Evolutionary conservation across 2,888 invertebrate species (phyloP), one percentile per base, ranked within the genome.

Genomic region (Empis stercorea): DNA sequence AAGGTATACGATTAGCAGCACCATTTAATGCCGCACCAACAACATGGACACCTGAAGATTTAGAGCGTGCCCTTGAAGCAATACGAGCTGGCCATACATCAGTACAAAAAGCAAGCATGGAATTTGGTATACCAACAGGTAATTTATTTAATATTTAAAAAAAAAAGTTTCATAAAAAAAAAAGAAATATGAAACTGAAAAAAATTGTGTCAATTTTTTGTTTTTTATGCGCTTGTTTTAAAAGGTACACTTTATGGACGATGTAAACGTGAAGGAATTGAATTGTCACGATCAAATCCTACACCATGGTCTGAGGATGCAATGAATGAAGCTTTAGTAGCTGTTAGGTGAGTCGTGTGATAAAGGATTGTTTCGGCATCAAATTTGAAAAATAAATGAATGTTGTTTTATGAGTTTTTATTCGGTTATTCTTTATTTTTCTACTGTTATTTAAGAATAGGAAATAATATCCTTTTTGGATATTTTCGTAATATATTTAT

Each of bases 221-320:
- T 27, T 27, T 27, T 27, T 20, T 42, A 13, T 15, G 20, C 42
- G 17, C 7, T 37, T 2, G 4, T 16, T 44, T n/a, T n/a, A n/a
- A n/a, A 64, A 79, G 78, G 91, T 15, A 91, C 91, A 11, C 71
- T 91, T 15, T 91, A 91, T 60, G 91, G 91, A 3, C 75, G 89
- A 57, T 91, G 91, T 66, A 89, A 91, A 62, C 74, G 88, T 43
- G 91, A 91, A 66, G 89, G 91, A 43, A 91, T 91, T 57, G 91
- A 89, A 66, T 70, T 91, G 55, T 87, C 87, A 7, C 79, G 89
- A 56, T 86, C 87, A 47, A 87, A 87, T 72, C 87, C 88, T n/a
- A 87, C 89, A 40, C 89, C 89, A 10, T 91, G 91, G 91, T 87
- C 88, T n/a, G 89, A 89, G 64, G 87, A 86, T 62, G 88, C 88